phyloP scores from a whole-genome alignment of 2,797 vertebrate species.

The Smutsia gigantea region DNA sequence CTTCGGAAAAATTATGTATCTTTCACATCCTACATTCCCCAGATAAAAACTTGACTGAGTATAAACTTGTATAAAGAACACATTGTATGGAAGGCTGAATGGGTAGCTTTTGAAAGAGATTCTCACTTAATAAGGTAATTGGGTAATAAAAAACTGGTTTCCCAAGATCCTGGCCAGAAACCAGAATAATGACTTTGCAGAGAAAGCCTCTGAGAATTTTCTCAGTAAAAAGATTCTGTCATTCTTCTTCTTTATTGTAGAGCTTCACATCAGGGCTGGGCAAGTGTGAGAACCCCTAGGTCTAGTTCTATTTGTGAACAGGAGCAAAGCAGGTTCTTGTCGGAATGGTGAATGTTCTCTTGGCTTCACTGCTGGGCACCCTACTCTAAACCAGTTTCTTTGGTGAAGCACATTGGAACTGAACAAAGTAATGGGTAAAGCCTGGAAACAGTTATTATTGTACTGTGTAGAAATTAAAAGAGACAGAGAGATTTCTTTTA shows the following conservation, averaged over 20 bases:
- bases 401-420: neutral
- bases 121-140: slow-evolving; percentile 6
- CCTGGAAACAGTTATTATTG: neutral
- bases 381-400: neutral
- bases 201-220: neutral
- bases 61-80: slow-evolving; percentile 1
- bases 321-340: neutral
- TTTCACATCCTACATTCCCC: neutral
- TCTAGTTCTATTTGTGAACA: neutral
- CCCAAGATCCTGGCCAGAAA: neutral
- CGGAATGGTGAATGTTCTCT: neutral
- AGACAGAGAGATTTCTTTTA: neutral
- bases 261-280: neutral
- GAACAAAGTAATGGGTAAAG: neutral
- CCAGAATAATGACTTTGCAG: neutral
- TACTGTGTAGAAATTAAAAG: neutral
- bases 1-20: neutral
- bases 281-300: neutral
- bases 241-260: neutral
- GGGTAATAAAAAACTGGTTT: neutral
- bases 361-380: neutral
- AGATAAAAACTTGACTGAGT: neutral
- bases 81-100: neutral
- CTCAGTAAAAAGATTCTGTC: neutral
- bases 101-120: neutral